Base-by-base conservation (phyloP, 1,140 invertebrate species). In the Drosophila kanapiae region DNA sequence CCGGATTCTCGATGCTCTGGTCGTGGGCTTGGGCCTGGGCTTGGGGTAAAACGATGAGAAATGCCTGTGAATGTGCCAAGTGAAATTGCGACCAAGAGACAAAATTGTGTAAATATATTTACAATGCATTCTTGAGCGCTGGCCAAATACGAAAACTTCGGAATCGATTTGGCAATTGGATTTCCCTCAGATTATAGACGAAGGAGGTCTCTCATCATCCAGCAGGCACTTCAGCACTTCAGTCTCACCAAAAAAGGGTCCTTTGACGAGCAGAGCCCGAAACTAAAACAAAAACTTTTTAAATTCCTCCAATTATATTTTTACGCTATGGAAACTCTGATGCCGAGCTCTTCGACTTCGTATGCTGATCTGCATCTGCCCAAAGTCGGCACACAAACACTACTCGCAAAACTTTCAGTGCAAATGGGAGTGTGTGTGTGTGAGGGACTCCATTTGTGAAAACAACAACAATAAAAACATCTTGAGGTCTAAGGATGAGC, bases 381-480 rank as follows among this genome's bases (percentile, higher is more conserved):
- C 72, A 64, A 64, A 64, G 67, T 57, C 64, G 57, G 49, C 68
- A 45, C 27, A 45, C 51, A 61, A 58, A 72, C 48, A 67, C 51
- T 60, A 65, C 18, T 57, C 67, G 58, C 51, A 67, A 67, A 84
- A 81, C 78, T 70, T 78, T 77, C 58, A 59, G 53, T 68, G 14
- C 63, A 10, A 38, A 31, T 60, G 43, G 49, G 37, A 47, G 43
- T 60, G 13, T 33, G 23, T 54, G 23, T 68, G 18, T 61, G 18
- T 53, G 47, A 62, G 35, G 57, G 56, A 65, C 79, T 87, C 78
- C 83, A 87, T 84, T 84, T 88, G 80, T 75, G 81, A 53, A 88
- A 81, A 90, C 85, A 88, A 90, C 84, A 85, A 88, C 81, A 70
- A 90, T 82, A 85, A 88, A 88, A 88, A 88, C 85, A 88, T 85